Conservation (phyloP, 1,140 invertebrate species). For the Eupeodes corollae region DNA sequence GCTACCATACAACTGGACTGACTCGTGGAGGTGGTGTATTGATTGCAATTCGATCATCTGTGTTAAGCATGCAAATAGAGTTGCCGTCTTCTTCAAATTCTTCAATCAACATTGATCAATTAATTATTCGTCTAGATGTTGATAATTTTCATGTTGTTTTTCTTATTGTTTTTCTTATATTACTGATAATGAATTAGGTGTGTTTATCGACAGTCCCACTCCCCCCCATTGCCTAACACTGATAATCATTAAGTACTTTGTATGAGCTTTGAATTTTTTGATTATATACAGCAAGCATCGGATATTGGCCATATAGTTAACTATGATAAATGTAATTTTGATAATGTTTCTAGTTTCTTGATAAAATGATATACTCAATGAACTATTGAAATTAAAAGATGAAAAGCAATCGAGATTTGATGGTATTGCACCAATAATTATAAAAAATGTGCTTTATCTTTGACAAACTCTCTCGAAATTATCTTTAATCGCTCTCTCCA, state of each 20-base stretch:
- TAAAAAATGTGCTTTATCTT: neutral
- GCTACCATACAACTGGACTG: neutral
- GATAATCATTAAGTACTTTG: neutral
- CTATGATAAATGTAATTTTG: no score
- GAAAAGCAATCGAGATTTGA: neutral
- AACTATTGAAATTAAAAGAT: neutral
- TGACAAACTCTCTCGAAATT: neutral
- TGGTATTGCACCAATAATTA: neutral
- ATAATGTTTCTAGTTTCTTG: no score
- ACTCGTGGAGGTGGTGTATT: neutral
- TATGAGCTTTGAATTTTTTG: neutral
- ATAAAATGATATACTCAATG: neutral
- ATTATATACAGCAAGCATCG: neutral
- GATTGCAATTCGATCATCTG: neutral
- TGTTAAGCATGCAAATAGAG: neutral
- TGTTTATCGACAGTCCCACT: neutral
- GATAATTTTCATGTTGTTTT: neutral
- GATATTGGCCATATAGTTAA: no score
- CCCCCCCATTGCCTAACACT: neutral
- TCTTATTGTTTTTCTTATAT: neutral
- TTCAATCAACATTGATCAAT: neutral
- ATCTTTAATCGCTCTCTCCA: neutral
- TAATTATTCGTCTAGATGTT: neutral
- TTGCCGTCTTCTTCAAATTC: neutral
- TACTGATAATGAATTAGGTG: neutral